Evolutionary conservation across 1,140 invertebrate genomes (phyloP), one percentile per base, ranked within the genome.

Genomic region (Drosophila sturtevanti): DNA sequence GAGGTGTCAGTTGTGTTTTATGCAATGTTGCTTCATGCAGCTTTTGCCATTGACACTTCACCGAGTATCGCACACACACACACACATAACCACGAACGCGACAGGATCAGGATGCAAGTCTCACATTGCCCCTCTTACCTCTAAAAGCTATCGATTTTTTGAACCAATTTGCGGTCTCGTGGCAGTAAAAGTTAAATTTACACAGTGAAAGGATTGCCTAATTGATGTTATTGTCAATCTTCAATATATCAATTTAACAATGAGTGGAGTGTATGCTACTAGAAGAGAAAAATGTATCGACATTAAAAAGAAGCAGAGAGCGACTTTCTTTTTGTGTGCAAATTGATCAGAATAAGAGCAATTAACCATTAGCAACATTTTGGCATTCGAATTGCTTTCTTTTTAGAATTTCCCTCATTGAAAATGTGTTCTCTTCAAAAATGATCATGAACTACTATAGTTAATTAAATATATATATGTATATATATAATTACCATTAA

Each of bases 91-190:
- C 51, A 38, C 38, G n/a, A n/a, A 65, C 37, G 24, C 10, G 62
- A 27, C 54, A 35, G 37, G 61, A 66, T 59, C 52, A 48, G 41
- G 41, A 48, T 48, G 41, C 41, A 48, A 48, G 41, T n/a, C 41
- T 21, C 16, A 21, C 16, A 4, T 7, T 9, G 1, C 41, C n/a
- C 9, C 16, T 16, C 41, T 21, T 11, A 35, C 48, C 67, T 60
- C 74, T 77, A 87, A 87, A 81, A 78, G 78, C 74, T 70, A 87
- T 87, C 82, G 81, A 87, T 86, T 87, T 77, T 72, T 70, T 78
- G 41, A 67, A 64, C 68, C 81, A 86, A 86, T 86, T 86, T 86
- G 81, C 55, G 78, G 81, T 48, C 64, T 68, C 37, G 59, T 52
- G 72, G 37, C 77, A 74, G 64, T 75, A 64, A 86, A 86, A 81